Evolutionary conservation across 2,888 invertebrate genomes (phyloP).

Genomic region (Lochmaea crataegi): DNA sequence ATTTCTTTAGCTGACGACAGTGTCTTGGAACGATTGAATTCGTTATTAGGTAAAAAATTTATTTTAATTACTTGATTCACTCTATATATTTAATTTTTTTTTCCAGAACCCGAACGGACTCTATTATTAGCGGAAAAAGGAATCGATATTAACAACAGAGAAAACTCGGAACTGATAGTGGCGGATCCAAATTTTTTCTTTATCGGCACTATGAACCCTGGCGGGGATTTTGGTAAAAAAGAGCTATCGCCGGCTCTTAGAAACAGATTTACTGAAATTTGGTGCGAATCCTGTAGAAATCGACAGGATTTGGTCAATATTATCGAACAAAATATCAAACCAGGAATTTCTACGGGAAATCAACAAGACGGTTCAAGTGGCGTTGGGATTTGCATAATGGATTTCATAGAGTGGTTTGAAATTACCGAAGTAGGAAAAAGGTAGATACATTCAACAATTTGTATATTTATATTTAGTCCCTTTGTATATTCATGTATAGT

Average conservation of each 20-base stretch:
- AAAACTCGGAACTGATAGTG: conserved; percentile 71
- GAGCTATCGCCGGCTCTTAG: conserved; percentile 97
- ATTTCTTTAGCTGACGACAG: conserved; percentile 99
- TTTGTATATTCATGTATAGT: too few species aligned
- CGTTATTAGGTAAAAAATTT: conserved; percentile 74
- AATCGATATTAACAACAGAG: conserved; percentile 69
- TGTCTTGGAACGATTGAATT: conserved; percentile 96
- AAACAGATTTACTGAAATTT: conserved; percentile 98
- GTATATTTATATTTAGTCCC: too few species aligned
- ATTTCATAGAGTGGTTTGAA: conserved; percentile 84
- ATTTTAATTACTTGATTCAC: too few species aligned
- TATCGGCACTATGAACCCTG: conserved; percentile 99
- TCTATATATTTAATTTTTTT: conserved; percentile 14
- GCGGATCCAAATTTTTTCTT: conserved; percentile 85
- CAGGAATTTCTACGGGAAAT: conserved; percentile 68
- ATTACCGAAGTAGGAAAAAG: conserved; percentile 75
- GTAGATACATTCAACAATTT: too few species aligned
- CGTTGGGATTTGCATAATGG: conserved; percentile 79
- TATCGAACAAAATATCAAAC: conserved; percentile 79
- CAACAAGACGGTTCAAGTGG: conserved; percentile 69
- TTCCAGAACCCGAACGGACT: conserved; percentile 87
- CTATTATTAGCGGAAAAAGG: conserved; percentile 93
- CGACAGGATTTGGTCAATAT: conserved; percentile 82
- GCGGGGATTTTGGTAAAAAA: conserved; percentile 99
- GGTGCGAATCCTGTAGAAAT: conserved; percentile 86